These are phyloP conservation scores for Miniopterus natalensis DNA, from an alignment of 2,113 vertebrate species.

Conservation along the genomic window DNA sequence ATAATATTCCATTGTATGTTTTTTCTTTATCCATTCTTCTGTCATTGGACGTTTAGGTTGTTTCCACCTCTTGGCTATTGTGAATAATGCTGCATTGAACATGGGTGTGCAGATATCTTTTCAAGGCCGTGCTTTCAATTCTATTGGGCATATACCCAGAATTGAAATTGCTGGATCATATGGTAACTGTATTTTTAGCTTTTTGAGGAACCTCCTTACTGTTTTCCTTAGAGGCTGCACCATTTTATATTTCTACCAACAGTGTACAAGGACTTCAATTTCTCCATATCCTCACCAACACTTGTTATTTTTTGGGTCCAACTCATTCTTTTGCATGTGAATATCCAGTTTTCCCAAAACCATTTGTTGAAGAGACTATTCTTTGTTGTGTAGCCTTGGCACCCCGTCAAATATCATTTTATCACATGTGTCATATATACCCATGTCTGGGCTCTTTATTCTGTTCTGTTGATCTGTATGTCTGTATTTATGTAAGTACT, in stretches of 20 bases:
- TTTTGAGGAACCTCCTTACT: neutral
- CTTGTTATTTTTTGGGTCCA: neutral
- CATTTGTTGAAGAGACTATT: neutral
- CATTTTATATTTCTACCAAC: neutral
- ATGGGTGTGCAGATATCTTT: neutral
- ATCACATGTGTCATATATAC: neutral
- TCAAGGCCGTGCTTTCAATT: constrained; percentile 8
- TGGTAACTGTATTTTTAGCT: constrained; percentile 14
- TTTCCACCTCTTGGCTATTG: neutral
- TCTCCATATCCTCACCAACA: neutral
- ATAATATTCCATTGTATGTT: neutral
- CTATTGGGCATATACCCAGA: neutral
- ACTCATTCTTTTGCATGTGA: neutral
- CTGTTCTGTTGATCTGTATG: neutral
- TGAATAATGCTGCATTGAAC: neutral
- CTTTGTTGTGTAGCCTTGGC: neutral
- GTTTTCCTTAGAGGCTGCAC: neutral
- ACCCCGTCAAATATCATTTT: neutral
- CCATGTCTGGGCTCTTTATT: neutral
- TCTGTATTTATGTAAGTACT: neutral
- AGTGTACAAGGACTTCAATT: neutral
- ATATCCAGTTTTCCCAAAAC: neutral
- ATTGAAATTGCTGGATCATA: neutral
- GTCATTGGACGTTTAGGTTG: neutral
- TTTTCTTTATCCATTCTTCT: neutral